Evolutionary conservation across 2,797 vertebrate genomes (phyloP).

Genomic region (Strix occidentalis): DNA sequence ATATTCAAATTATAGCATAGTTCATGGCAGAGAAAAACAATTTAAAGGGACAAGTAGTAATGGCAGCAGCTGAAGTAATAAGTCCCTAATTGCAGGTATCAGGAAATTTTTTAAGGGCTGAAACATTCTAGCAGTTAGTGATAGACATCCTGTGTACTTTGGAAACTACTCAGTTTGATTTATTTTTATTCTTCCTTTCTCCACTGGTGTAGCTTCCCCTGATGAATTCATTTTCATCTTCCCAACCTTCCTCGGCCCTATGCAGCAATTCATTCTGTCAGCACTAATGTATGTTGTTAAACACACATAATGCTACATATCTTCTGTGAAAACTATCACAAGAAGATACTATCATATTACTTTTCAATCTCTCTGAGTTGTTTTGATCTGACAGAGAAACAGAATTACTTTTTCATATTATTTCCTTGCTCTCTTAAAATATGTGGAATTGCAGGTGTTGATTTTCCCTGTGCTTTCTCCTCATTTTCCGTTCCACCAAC

Average conservation of each 20-base stretch:
- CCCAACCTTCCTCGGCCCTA: neutral
- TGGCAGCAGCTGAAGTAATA: neutral
- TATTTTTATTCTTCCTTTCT: neutral
- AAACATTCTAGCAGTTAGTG: neutral
- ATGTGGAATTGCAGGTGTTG: neutral
- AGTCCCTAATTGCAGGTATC: neutral
- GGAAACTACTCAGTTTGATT: neutral
- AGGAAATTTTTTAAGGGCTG: neutral
- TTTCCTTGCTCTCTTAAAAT: neutral
- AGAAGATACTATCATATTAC: neutral
- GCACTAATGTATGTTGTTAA: neutral
- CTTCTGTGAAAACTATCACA: neutral
- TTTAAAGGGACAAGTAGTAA: neutral
- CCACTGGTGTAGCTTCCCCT: neutral
- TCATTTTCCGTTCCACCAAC: neutral
- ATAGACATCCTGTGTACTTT: neutral
- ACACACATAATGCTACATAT: neutral
- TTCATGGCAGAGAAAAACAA: neutral
- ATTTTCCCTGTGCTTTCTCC: neutral
- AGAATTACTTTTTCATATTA: neutral
- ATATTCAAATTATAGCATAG: neutral
- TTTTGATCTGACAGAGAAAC: neutral
- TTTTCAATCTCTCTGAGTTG: neutral
- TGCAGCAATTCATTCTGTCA: neutral
- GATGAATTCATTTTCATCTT: neutral